These are phyloP conservation scores for Malurus leucopterus DNA, from an alignment of 2,797 vertebrate species.

Conservation along the genomic window DNA sequence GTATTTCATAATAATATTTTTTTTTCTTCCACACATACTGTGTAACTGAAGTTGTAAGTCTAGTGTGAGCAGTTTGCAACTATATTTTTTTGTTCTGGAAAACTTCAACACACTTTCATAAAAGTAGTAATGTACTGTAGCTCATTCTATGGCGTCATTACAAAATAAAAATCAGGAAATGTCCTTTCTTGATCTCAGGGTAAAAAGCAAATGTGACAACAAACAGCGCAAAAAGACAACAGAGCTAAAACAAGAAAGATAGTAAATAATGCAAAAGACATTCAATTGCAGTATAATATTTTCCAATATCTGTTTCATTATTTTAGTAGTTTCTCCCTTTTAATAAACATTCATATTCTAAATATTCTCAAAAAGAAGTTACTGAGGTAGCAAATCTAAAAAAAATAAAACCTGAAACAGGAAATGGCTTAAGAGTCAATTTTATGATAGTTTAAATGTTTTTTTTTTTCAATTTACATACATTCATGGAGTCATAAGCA, in stretches of 20 bases:
- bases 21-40: fast-evolving
- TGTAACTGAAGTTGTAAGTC: background rate
- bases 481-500: background rate
- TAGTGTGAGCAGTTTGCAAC: background rate
- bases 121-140: background rate
- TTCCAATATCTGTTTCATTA: background rate
- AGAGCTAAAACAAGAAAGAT: background rate
- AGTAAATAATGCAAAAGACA: background rate
- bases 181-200: background rate
- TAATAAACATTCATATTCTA: background rate
- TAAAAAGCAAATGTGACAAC: background rate
- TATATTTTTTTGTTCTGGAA: background rate
- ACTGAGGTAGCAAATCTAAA: background rate
- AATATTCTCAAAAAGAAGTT: background rate
- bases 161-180: background rate
- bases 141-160: background rate
- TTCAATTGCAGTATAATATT: background rate
- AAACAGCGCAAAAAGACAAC: background rate
- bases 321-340: background rate
- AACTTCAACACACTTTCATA: background rate
- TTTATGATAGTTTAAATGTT: background rate
- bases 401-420: background rate
- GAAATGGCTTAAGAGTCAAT: background rate
- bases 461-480: background rate
- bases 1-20: background rate